phyloP scores from a whole-genome alignment of 1,140 invertebrate species.

The Papilio polyxenes region DNA sequence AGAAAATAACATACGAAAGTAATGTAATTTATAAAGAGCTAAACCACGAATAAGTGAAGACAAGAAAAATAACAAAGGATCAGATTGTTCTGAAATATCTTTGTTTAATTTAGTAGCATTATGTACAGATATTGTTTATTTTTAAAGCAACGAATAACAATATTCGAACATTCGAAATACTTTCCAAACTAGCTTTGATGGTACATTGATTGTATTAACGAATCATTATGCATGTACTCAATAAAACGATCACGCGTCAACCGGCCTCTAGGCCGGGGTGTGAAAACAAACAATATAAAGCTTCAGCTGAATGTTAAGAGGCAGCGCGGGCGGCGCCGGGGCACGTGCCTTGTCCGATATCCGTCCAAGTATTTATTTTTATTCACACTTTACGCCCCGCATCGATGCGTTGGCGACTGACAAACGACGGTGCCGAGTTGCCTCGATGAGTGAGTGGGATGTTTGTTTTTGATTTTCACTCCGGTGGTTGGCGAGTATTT shows the following conservation, averaged over 20 bases:
- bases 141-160: not conserved
- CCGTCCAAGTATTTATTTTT: constrained; percentile 74
- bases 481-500: constrained; percentile 31
- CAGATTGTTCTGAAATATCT: not conserved
- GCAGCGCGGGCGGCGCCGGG: constrained; percentile 60
- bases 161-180: not conserved
- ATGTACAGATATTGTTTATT: constrained; percentile 3
- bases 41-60: too few relatives aligned
- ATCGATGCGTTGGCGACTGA: constrained; percentile 52
- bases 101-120: not conserved
- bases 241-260: constrained; percentile 71
- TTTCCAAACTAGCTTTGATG: not conserved
- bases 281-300: constrained; percentile 70
- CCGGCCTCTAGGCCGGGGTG: constrained; percentile 53
- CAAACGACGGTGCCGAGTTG: constrained; percentile 45
- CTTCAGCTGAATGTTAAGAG: constrained; percentile 69
- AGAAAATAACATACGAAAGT: too few relatives aligned
- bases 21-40: too few relatives aligned
- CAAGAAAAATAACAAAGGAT: too few relatives aligned
- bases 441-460: constrained; percentile 43
- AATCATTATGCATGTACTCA: constrained; percentile 52
- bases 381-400: constrained; percentile 66
- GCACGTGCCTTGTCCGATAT: constrained; percentile 57
- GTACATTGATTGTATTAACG: constrained; percentile 48
- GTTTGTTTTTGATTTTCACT: constrained; percentile 45